Evolutionary conservation across 1,140 invertebrate species (phyloP).

Genomic region (Mycetomoellerius zeteki): DNA sequence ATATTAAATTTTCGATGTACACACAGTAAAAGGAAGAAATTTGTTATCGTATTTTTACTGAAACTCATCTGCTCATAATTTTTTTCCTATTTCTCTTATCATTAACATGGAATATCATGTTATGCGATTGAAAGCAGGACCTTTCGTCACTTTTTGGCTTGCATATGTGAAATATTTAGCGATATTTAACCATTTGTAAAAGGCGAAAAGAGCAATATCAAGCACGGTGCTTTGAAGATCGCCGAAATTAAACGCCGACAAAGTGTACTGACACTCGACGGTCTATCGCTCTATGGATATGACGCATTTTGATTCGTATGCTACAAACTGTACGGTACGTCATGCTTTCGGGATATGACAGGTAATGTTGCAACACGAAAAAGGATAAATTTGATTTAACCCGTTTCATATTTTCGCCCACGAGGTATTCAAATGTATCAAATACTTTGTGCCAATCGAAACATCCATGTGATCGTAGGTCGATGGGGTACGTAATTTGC

Average conservation of each 20-base stretch:
- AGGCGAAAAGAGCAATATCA: constrained; percentile 37
- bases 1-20: background rate
- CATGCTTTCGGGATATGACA: constrained; percentile 28
- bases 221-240: constrained; percentile 50
- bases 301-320: constrained; percentile 49
- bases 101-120: constrained; percentile 6
- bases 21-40: background rate
- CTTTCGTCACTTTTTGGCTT: background rate
- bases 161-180: constrained; percentile 26
- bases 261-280: constrained; percentile 39
- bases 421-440: constrained; percentile 52
- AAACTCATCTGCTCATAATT: background rate
- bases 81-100: background rate
- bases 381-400: constrained; percentile 58
- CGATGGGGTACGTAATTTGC: constrained; percentile 26
- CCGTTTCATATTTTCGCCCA: constrained; percentile 57
- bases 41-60: background rate
- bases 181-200: constrained; percentile 25
- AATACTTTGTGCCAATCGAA: constrained; percentile 59
- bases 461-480: constrained; percentile 47
- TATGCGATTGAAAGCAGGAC: background rate
- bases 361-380: constrained; percentile 43
- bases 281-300: constrained; percentile 49
- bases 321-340: constrained; percentile 40
- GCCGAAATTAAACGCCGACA: constrained; percentile 50